A percentile compares a stretch with the other conserved stretches of the same genome.
Conservation (phyloP, 1,140 invertebrate genomes). For the Zaprionus lachaisei region DNA sequence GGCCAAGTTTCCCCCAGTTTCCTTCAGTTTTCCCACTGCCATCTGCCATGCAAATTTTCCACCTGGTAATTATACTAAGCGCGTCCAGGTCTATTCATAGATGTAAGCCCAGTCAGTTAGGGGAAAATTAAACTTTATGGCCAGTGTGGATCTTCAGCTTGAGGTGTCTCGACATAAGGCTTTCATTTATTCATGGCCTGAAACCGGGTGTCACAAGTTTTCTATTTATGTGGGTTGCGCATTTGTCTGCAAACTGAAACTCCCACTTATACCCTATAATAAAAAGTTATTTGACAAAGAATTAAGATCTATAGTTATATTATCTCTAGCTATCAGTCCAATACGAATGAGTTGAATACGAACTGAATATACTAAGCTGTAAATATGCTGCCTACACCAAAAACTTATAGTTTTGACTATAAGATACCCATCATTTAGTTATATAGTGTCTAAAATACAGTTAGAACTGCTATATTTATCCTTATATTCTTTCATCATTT, state of each 20-base stretch:
- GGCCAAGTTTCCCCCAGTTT: not conserved
- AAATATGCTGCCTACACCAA: not conserved
- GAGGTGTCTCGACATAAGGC: not conserved
- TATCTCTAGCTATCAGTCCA: too few species aligned
- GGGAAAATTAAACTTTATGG: slow-evolving; percentile 40
- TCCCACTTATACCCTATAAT: slow-evolving; percentile 1
- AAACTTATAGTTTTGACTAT: too few species aligned
- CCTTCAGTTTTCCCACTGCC: slow-evolving; percentile 8
- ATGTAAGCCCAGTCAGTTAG: slow-evolving; percentile 16
- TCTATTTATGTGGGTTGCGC: slow-evolving; percentile 14
- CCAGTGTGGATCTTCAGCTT: slow-evolving; percentile 13
- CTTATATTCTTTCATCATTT: too few species aligned
- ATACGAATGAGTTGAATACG: too few species aligned
- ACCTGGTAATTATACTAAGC: slow-evolving; percentile 60
- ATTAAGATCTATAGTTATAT: not conserved
- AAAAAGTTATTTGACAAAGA: not conserved
- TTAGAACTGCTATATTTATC: too few species aligned
- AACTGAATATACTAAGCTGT: not conserved
- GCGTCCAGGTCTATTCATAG: slow-evolving; percentile 24
- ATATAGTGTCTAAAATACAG: too few species aligned
- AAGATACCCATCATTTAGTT: too few species aligned
- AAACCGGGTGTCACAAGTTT: not conserved
- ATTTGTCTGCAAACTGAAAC: slow-evolving; percentile 15
- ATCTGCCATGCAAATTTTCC: slow-evolving; percentile 64
- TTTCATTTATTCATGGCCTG: not conserved